These are phyloP conservation scores for Limonius californicus DNA, from an alignment of 1,140 invertebrate species.

Conservation along the genomic window DNA sequence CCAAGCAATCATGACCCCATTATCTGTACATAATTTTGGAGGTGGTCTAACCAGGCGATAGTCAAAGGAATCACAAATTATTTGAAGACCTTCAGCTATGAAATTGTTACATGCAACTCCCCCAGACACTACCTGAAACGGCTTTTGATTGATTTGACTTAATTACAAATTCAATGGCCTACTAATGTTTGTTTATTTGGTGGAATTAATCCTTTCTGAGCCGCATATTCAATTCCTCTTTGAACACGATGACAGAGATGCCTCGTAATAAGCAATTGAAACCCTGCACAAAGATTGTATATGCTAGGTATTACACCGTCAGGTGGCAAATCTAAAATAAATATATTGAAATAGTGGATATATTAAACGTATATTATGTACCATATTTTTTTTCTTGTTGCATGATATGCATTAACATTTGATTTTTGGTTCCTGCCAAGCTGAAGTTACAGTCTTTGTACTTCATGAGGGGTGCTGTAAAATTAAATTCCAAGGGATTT, in stretches of 20 bases:
- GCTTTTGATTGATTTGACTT: too few relatives aligned
- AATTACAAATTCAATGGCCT: constrained; percentile 23
- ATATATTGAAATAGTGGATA: constrained; percentile 18
- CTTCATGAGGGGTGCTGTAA: constrained; percentile 57
- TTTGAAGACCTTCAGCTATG: constrained; percentile 64
- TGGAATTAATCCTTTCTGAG: constrained; percentile 58
- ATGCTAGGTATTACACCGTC: constrained; percentile 74
- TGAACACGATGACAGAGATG: constrained; percentile 80
- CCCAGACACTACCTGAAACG: constrained; percentile 82
- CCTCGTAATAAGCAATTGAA: constrained; percentile 69
- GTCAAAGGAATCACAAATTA: constrained; percentile 62
- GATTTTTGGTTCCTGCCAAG: constrained; percentile 71
- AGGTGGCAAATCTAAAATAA: constrained; percentile 43
- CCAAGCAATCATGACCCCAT: constrained; percentile 99
- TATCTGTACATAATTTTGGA: constrained; percentile 89
- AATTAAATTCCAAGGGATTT: constrained; percentile 64
- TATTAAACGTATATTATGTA: constrained; percentile 39
- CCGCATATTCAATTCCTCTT: constrained; percentile 75
- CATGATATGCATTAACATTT: constrained; percentile 52
- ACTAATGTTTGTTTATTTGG: constrained; percentile 57
- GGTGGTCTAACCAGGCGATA: constrained; percentile 73
- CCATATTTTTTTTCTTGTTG: constrained; percentile 58
- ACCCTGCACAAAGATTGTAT: constrained; percentile 81
- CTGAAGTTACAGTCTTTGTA: constrained; percentile 80
- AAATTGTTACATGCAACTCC: constrained; percentile 93